Base-by-base conservation (phyloP, 1,140 invertebrate species). In the Gonatopus flavifemur region DNA sequence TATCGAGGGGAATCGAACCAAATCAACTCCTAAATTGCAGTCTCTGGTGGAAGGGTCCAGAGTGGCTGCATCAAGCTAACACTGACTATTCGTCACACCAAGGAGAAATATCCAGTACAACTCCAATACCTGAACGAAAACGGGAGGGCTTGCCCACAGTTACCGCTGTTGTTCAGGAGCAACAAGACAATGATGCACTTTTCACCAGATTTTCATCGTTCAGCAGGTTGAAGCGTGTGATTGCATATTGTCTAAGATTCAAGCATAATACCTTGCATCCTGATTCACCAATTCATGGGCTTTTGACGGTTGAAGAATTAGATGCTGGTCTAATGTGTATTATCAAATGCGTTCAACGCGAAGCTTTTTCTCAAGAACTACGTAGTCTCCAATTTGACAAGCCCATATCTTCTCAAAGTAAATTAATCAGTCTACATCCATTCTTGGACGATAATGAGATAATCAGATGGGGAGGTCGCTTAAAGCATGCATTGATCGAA, bases 1-100 rank as follows among this genome's bases (percentile, higher is more conserved):
- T 69, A 8, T 71, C 72, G 9, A 49, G 76, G 20, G 65, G 71
- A 18, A 7, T 8, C 7, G 6, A 13, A 8, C 6, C 33, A 5
- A 13, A 18, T 13, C n/a, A 36, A 28, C 6, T 28, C 6, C 6
- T 7, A n/a, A n/a, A n/a, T n/a, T n/a, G n/a, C n/a, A n/a, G n/a
- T n/a, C n/a, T n/a, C n/a, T n/a, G n/a, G n/a, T n/a, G n/a, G n/a
- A n/a, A n/a, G n/a, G n/a, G n/a, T n/a, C n/a, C n/a, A n/a, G n/a
- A n/a, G n/a, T n/a, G 25, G 25, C 12, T 28, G 33, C 7, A 7
- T 7, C 6, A 36, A 36, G 33, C 7, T 6, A 5, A 6, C 7
- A n/a, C 33, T 6, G 18, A n/a, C 13, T 36, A 13, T 7, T 13
- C 33, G n/a, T n/a, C n/a, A n/a, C n/a, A n/a, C n/a, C n/a, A n/a